phyloP scores from a whole-genome alignment of 2,888 invertebrate genomes.

The Brachycybe producta region DNA sequence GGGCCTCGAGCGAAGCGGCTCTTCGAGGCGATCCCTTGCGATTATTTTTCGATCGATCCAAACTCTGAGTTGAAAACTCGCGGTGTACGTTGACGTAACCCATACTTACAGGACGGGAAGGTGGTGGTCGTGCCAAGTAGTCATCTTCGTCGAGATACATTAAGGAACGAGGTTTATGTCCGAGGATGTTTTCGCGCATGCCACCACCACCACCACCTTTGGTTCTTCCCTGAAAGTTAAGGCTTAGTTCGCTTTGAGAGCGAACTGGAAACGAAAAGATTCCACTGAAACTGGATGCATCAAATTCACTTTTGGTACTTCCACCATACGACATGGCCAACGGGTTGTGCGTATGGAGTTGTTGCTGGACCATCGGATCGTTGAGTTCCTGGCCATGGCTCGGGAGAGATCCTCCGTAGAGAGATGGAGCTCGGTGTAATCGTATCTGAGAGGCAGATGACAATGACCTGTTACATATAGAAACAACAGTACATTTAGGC shows the following conservation, averaged over 20 bases:
- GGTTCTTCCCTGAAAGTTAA: not conserved
- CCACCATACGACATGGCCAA: conserved; percentile 1
- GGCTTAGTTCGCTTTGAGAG: conserved; percentile 18
- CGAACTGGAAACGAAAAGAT: conserved; percentile 18
- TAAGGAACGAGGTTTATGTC: conserved; percentile 19
- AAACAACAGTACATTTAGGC: too few species aligned
- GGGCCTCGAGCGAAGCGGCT: conserved; percentile 19
- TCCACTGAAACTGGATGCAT: conserved; percentile 16
- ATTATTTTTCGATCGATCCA: conserved; percentile 16
- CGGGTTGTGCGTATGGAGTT: conserved; percentile 2
- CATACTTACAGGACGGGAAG: conserved; percentile 20
- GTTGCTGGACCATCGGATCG: conserved; percentile 5
- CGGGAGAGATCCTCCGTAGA: conserved; percentile 19
- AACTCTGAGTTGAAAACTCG: conserved; percentile 18
- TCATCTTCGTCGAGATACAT: conserved; percentile 21
- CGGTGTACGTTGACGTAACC: conserved; percentile 19
- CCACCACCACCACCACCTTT: conserved; percentile 1
- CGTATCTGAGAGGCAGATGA: conserved; percentile 20
- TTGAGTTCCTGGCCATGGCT: conserved; percentile 11
- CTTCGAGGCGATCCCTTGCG: conserved; percentile 8
- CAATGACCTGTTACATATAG: conserved; percentile 15
- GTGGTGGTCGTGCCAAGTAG: conserved; percentile 27
- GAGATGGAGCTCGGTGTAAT: conserved; percentile 13
- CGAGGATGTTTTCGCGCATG: conserved; percentile 3
- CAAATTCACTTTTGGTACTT: conserved; percentile 17